Evolutionary conservation across 2,113 vertebrate species (phyloP), one percentile per base, ranked within the genome.

Genomic region (Arenaria interpres): DNA sequence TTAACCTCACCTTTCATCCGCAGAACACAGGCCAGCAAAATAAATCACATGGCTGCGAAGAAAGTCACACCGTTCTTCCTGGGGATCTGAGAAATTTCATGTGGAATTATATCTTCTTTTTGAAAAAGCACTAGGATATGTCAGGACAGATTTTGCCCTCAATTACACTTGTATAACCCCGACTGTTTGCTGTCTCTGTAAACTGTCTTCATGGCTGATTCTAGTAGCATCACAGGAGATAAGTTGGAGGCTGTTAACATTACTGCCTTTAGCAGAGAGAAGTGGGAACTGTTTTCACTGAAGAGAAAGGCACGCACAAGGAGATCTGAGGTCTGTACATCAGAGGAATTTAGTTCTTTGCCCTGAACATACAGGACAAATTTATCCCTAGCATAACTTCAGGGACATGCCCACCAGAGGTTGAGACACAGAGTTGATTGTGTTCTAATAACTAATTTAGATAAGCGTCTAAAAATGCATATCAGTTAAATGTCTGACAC

Each of bases 381-480:
- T 95, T 85, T 83, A 86, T 93, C 85, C 91, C 88, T 22, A 37
- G 57, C 79, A 30, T 63, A 93, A 84, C 90, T 88, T 81, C 14
- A 28, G 90, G 86, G 92, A 39, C 57, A 3, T 83, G n/a, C 13
- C 45, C 75, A 45, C 66, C 87, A 89, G 93, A 81, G 93, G 88
- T 23, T 83, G 93, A 93, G 92, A 41, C 75, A 51, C 27, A 1
- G 90, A 86, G 85, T 3, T 82, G 91, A 90, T 89, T 90, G 94
- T 90, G 86, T 64, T 85, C 90, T 96, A 91, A 91, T 96, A 96
- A 97, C 93, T 94, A 83, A 94, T 96, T 97, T 96, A 97, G 89
- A 73, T 96, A 97, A 97, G 95, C 15, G 77, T 88, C 95, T 95
- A 7, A 94, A 84, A 93, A 89, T 25, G 88, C 93, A 78, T 96